A percentile compares a stretch with the other conserved stretches of the same genome.
phyloP scores from a whole-genome alignment of 2,888 invertebrate genomes.

The Embidobia sp. region DNA sequence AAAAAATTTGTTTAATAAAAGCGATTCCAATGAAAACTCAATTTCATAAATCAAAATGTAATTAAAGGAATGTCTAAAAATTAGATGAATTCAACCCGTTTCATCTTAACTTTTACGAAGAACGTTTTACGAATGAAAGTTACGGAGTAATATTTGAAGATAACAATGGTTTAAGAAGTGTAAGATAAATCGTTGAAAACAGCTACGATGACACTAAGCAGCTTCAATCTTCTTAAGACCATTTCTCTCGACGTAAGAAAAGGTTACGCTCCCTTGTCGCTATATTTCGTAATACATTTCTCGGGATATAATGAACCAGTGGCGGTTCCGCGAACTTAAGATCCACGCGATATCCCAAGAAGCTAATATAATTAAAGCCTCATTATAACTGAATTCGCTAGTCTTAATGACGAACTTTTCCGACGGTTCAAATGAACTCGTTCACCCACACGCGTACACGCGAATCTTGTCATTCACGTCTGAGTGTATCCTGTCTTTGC shows the following conservation, averaged over 20 bases:
- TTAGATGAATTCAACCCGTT: neutral
- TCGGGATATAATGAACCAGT: slow-evolving; percentile 25
- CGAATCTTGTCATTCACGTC: slow-evolving; percentile 5
- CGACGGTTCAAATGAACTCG: slow-evolving; percentile 17
- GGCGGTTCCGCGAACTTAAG: slow-evolving; percentile 27
- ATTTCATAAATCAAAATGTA: too few species aligned
- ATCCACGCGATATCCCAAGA: slow-evolving; percentile 34
- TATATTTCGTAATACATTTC: slow-evolving; percentile 43
- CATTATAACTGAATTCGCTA: slow-evolving; percentile 69
- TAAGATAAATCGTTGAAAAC: slow-evolving; percentile 52
- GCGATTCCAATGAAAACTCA: too few species aligned
- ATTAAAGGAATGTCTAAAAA: too few species aligned
- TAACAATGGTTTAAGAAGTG: slow-evolving; percentile 47
- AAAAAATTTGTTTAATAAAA: too few species aligned
- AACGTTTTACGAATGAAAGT: slow-evolving; percentile 21
- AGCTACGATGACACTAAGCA: slow-evolving; percentile 52
- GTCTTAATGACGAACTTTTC: slow-evolving; percentile 66
- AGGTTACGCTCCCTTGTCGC: slow-evolving; percentile 26
- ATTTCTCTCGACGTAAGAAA: slow-evolving; percentile 44
- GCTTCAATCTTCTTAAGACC: slow-evolving; percentile 57
- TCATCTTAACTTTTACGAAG: slow-evolving; percentile 8
- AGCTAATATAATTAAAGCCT: slow-evolving; percentile 71
- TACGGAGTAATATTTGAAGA: slow-evolving; percentile 36
- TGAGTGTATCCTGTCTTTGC: slow-evolving; percentile 18
- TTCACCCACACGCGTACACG: neutral